Conservation (phyloP, 2,888 invertebrate genomes). For the Anorthoa munda region DNA sequence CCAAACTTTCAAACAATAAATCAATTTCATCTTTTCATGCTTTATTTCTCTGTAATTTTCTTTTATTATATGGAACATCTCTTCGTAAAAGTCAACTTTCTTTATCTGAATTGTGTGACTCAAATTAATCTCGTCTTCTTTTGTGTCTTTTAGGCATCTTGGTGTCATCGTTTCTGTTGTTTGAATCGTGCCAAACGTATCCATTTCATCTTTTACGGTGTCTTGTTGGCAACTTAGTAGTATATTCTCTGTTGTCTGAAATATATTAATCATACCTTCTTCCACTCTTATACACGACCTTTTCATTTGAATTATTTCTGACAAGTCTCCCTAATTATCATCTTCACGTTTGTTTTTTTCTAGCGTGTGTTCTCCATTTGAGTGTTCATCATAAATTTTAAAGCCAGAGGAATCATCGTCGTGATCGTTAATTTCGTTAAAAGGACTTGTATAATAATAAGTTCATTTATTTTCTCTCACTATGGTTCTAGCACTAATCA, state of each 20-base stretch:
- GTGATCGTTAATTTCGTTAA: neutral
- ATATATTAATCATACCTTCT: neutral
- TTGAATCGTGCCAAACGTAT: neutral
- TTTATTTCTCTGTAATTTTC: neutral
- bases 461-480: no score
- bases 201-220: neutral
- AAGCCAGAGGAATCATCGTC: neutral
- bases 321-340: neutral
- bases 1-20: constrained; percentile 11
- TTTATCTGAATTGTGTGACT: neutral
- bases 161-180: no score
- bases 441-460: no score
- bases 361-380: neutral
- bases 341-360: neutral
- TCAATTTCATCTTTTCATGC: constrained; percentile 9
- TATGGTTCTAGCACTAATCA: no score
- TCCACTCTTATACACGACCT: neutral
- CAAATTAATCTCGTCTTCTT: neutral
- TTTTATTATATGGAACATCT: neutral
- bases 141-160: neutral
- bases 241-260: neutral
- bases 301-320: neutral
- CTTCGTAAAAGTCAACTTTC: neutral
- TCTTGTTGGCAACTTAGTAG: neutral
- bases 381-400: neutral